These are phyloP conservation scores for Megaustenia siamemsis DNA, from an alignment of 2,888 invertebrate genomes.

Conservation along the genomic window DNA sequence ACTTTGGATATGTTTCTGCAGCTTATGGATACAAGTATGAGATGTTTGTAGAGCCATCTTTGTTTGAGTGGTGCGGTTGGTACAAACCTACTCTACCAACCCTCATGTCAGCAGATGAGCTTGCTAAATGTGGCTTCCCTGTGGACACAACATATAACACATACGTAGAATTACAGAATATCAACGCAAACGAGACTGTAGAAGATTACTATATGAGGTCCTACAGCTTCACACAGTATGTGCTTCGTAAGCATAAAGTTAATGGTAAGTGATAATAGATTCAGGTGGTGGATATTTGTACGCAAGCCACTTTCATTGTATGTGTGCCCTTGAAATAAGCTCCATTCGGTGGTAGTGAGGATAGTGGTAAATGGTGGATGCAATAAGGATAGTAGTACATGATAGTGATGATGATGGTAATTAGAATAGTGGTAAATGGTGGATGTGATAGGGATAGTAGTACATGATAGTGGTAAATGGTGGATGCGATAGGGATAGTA, in stretches of 20 bases:
- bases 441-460: too few species aligned
- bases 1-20: constrained; percentile 31
- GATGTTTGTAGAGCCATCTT: constrained; percentile 88
- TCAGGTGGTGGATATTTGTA: not conserved
- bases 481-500: too few species aligned
- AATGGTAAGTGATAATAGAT: constrained; percentile 69
- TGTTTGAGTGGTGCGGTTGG: constrained; percentile 97
- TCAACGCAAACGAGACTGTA: constrained; percentile 83
- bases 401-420: too few species aligned
- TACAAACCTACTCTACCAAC: constrained; percentile 82
- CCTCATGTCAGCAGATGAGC: constrained; percentile 83
- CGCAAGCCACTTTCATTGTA: not conserved
- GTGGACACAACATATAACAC: constrained; percentile 87
- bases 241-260: constrained; percentile 83
- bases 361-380: too few species aligned
- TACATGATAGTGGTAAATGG: too few species aligned
- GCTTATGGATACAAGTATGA: constrained; percentile 55
- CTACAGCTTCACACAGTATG: constrained; percentile 83
- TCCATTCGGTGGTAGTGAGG: too few species aligned
- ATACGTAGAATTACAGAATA: constrained; percentile 76
- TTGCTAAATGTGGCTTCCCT: constrained; percentile 87
- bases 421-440: too few species aligned
- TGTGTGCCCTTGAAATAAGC: too few species aligned
- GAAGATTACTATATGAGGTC: constrained; percentile 86
- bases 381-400: too few species aligned